Conservation (phyloP, 1,140 invertebrate species). For the Tigriopus japonicus region DNA sequence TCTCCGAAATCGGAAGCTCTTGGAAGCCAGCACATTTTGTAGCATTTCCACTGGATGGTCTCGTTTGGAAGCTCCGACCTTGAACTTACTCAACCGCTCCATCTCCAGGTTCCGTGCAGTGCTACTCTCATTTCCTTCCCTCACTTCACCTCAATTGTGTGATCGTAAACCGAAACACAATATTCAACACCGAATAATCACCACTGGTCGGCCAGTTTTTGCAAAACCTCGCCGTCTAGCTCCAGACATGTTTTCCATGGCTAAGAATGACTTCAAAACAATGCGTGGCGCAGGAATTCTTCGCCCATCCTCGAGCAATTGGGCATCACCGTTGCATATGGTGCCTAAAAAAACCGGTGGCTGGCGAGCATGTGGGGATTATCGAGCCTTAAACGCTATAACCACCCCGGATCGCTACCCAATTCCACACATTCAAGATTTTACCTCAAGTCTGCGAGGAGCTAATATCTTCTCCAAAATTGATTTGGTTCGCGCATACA, state of each 20-base stretch:
- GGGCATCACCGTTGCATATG: conserved; percentile 19
- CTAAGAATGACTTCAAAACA: conserved; percentile 20
- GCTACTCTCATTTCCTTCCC: background rate
- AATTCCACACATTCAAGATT: conserved; percentile 21
- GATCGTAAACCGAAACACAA: background rate
- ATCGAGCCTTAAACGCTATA: conserved; percentile 25
- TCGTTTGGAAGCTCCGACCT: background rate
- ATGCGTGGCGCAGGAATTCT: conserved; percentile 17
- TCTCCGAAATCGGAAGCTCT: background rate
- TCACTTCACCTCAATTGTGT: background rate
- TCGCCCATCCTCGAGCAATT: conserved; percentile 17
- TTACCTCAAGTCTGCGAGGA: conserved; percentile 13
- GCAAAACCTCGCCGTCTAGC: conserved; percentile 23
- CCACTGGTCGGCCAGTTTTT: conserved; percentile 24
- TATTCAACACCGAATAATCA: conserved; percentile 16
- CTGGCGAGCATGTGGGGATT: conserved; percentile 28
- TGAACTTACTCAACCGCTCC: background rate
- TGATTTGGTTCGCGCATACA: conserved; percentile 18
- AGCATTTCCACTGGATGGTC: background rate
- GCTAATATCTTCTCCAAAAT: conserved; percentile 16
- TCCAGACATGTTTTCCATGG: conserved; percentile 17
- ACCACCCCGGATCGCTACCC: conserved; percentile 27
- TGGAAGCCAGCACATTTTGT: background rate
- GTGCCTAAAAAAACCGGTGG: conserved; percentile 19
- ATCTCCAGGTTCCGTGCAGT: background rate